Evolutionary conservation across 64 coral and sea anemone genomes (phyloP).

Genomic region (Montipora sp.): DNA sequence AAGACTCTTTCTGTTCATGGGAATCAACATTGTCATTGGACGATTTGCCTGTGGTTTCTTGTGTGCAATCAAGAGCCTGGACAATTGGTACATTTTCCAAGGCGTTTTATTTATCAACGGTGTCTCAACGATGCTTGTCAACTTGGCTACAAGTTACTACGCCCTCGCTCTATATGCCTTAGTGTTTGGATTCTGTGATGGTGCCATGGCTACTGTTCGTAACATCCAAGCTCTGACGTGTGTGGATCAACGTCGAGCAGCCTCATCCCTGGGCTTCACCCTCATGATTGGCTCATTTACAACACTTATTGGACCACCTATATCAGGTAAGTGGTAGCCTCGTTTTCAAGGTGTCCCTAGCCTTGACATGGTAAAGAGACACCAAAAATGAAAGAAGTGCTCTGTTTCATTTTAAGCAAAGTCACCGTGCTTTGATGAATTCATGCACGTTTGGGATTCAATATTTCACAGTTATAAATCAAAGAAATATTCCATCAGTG

Average conservation of each 20-base stretch:
- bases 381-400: not conserved
- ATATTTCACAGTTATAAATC: no score
- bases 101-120: not conserved
- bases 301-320: conserved; percentile 13
- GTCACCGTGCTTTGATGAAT: no score
- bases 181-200: conserved; percentile 18
- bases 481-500: no score
- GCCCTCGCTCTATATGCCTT: conserved; percentile 7
- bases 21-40: conserved; percentile 26
- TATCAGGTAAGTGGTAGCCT: conserved; percentile 6
- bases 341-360: not conserved
- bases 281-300: not conserved
- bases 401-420: not conserved
- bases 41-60: conserved; percentile 21
- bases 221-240: conserved; percentile 19
- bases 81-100: conserved; percentile 33
- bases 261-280: not conserved
- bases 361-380: not conserved
- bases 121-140: not conserved
- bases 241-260: not conserved
- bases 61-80: not conserved
- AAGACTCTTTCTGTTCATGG: conserved; percentile 27
- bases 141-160: not conserved
- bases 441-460: not conserved
- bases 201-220: not conserved